Base-by-base conservation (phyloP, 37 sponge, comb jelly and placozoan species). In the Mnemiopsis leidyi region DNA sequence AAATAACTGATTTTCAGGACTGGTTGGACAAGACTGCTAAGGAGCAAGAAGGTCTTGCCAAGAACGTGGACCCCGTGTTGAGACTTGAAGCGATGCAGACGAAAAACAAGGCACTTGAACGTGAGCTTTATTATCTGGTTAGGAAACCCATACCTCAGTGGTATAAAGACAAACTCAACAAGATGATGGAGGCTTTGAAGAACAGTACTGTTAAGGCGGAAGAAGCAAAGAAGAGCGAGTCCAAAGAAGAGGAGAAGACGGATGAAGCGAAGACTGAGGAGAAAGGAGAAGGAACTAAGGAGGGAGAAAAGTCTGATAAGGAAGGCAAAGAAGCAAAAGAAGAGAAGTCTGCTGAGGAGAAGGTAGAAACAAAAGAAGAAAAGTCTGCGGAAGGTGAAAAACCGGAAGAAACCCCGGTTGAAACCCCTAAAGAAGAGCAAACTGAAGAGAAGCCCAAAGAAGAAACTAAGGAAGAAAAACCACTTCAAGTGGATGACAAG, bases 111-210 rank as follows among this genome's bases (percentile, higher is more conserved):
- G 90, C 32, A 18, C 48, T 85, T 35, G 90, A 85, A 26, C 39
- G 90, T 2, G 90, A 85, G 3, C 24, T 85, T 13, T 85, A 36
- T 25, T 85, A 85, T 37, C 61, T 85, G 39, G 90, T 85, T 16
- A 85, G 35, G 90, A 85, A 85, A 85, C 90, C 90, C 2, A 39
- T 85, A 2, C 90, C 90, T 85, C 90, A 85, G 90, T 85, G 90
- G 90, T 85, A 85, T 25, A 85, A 39, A 37, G 90, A 85, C 26
- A 85, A 85, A 33, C 35, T 85, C 48, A 38, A n/a, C 21, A 85
- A 85, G 61, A 85, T 85, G 90, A 85, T 85, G 90, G 90, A 85
- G 24, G 90, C 23, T 13, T 3, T 85, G 61, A 85, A 85, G 90
- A 85, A 85, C n/a, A 85, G 36, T 85, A 26, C 26, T 7, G 39